phyloP scores from a whole-genome alignment of 2,888 invertebrate genomes.

The Pollenia labialis region DNA sequence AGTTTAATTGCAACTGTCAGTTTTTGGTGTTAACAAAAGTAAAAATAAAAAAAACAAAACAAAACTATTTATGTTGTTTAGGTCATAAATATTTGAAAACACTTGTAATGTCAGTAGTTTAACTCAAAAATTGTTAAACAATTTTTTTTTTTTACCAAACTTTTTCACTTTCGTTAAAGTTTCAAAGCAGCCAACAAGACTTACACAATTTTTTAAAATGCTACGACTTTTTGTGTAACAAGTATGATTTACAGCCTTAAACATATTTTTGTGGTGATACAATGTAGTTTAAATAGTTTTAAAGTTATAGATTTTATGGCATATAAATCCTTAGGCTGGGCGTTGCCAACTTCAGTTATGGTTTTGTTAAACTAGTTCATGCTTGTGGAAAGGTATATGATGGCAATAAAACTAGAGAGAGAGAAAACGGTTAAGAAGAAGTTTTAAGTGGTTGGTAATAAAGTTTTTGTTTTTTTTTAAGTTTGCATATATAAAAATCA shows the following conservation, averaged over 20 bases:
- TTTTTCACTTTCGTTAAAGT: slow-evolving; percentile 56
- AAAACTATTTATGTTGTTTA: slow-evolving; percentile 64
- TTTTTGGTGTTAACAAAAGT: slow-evolving; percentile 68
- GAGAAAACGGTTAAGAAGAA: slow-evolving; percentile 2
- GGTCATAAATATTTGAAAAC: slow-evolving; percentile 75
- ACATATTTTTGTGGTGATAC: slow-evolving; percentile 37
- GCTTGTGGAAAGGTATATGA: slow-evolving; percentile 45
- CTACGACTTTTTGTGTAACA: slow-evolving; percentile 58
- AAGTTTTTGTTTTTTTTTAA: too few species aligned
- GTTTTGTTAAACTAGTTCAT: slow-evolving; percentile 65
- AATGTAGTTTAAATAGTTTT: slow-evolving; percentile 67
- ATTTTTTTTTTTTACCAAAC: slow-evolving; percentile 10
- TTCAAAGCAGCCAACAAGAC: background rate
- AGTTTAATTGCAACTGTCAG: slow-evolving; percentile 73
- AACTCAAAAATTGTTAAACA: slow-evolving; percentile 46
- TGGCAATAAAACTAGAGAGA: slow-evolving; percentile 36
- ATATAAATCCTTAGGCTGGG: slow-evolving; percentile 36
- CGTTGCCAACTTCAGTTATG: slow-evolving; percentile 16
- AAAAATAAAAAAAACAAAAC: slow-evolving; percentile 32
- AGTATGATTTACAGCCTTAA: slow-evolving; percentile 56
- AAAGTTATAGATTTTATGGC: slow-evolving; percentile 39
- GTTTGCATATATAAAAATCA: slow-evolving; percentile 9
- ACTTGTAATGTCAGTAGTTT: slow-evolving; percentile 76
- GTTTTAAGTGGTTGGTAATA: slow-evolving; percentile 8
- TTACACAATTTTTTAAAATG: slow-evolving; percentile 13